Base-by-base conservation (phyloP, 2,888 invertebrate species). In the Ferdinandea cuprea region DNA sequence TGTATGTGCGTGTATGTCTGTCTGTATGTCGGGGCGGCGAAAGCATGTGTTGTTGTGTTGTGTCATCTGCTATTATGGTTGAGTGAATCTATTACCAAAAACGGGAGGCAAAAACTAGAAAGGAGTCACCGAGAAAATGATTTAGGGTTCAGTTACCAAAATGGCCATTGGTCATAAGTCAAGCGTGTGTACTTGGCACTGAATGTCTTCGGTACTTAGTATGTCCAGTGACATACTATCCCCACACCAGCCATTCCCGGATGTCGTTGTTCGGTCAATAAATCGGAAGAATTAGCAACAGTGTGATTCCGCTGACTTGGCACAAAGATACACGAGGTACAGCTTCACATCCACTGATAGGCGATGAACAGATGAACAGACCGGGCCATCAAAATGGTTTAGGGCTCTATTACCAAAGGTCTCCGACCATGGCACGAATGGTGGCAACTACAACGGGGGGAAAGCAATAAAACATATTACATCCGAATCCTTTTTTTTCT, bases 141-240 rank as follows among this genome's bases (percentile, higher is more conserved):
- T 77, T 83, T 77, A 83, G 68, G 77, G 61, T 61, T 83, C 72
- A 72, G 72, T 77, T 83, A 54, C 71, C 77, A 83, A 72, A 56
- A 77, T 48, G 52, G 71, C 77, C 61, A 68, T 77, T 77, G 72
- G 72, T 77, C 77, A 83, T 77, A 83, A 77, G 83, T 83, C 83
- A 83, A 83, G 77, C 83, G 72, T 83, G 77, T 77, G 77, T 81
- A 81, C 76, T 76, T 81, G 77, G 66, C 77, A 72, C 61, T 72
- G 77, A 72, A 72, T 68, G 71, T 76, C 68, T 48, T 35, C 58
- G 66, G 50, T 78, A 77, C 71, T 81, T 66, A 44, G 54, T 32
- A 19, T 73, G 58, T 58, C 19, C 32, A 61, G 56, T 61, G 48
- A 72, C 48, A 63, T 61, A 48, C 28, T n/a, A 25, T 25, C 25